Evolutionary conservation across 2,888 invertebrate species (phyloP).

Genomic region (Drosophila paramelanica): DNA sequence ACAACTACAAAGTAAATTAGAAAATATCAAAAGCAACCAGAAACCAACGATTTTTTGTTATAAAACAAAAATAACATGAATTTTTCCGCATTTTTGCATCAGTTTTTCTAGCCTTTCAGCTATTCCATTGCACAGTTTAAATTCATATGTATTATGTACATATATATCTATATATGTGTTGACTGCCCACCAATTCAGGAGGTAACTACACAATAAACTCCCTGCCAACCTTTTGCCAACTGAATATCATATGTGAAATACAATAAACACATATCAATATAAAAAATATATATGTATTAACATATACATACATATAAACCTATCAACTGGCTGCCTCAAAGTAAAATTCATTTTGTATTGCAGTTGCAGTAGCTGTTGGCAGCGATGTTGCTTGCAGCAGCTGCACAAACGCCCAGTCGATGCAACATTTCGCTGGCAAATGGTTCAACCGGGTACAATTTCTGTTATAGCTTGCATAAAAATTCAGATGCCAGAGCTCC

Average conservation of each 20-base stretch:
- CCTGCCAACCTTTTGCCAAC: background rate
- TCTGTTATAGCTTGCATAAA: constrained; percentile 64
- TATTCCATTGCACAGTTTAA: background rate
- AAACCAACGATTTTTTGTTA: background rate
- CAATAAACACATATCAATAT: constrained; percentile 21
- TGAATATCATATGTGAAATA: constrained; percentile 27
- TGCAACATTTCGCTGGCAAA: constrained; percentile 57
- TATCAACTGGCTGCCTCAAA: constrained; percentile 21
- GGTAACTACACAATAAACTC: constrained; percentile 6
- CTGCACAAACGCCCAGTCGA: constrained; percentile 25
- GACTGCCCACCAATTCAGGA: background rate
- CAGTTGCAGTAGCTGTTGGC: constrained; percentile 22
- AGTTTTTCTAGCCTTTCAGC: constrained; percentile 1
- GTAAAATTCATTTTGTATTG: constrained; percentile 49
- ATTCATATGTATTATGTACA: background rate
- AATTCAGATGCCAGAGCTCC: constrained; percentile 43
- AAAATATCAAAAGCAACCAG: background rate
- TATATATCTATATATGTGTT: background rate
- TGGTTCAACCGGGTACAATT: constrained; percentile 64
- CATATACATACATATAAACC: background rate
- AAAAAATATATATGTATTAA: background rate
- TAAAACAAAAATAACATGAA: background rate
- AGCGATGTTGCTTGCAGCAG: constrained; percentile 10
- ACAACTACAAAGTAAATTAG: background rate
- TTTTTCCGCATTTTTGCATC: background rate